phyloP scores from a whole-genome alignment of 1,140 invertebrate species.

The Oppia nitens region DNA sequence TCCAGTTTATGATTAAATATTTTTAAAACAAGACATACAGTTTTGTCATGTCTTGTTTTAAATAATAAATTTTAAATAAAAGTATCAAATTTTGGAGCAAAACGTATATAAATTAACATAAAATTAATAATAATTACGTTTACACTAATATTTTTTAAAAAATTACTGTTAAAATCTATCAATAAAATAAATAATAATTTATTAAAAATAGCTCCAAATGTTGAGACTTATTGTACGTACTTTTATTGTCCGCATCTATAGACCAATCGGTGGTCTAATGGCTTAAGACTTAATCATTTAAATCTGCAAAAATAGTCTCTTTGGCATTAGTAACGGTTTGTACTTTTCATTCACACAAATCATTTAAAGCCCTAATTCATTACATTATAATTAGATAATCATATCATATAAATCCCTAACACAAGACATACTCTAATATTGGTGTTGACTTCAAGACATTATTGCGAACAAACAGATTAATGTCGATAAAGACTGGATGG shows the following conservation, averaged over 20 bases:
- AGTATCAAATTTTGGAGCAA: background rate
- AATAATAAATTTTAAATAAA: constrained; percentile 1
- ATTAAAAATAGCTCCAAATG: background rate
- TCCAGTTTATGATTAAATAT: background rate
- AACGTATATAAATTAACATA: background rate
- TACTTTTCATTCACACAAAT: background rate
- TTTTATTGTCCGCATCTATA: background rate
- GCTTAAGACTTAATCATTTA: no score
- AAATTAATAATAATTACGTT: background rate
- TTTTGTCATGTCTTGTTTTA: background rate
- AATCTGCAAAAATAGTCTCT: background rate
- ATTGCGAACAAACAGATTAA: no score
- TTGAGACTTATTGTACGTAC: background rate
- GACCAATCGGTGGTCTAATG: background rate
- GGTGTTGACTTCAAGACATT: background rate
- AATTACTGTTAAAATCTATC: background rate
- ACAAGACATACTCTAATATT: background rate
- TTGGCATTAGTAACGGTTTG: background rate
- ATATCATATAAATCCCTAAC: constrained; percentile 1
- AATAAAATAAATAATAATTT: no score
- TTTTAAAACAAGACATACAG: background rate
- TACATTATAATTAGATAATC: background rate
- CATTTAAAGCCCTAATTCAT: background rate
- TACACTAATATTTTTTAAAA: background rate
- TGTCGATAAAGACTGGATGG: no score